Base-by-base conservation (phyloP, 53 echinoderm and acorn worm genomes). In the Antedon mediterranea region DNA sequence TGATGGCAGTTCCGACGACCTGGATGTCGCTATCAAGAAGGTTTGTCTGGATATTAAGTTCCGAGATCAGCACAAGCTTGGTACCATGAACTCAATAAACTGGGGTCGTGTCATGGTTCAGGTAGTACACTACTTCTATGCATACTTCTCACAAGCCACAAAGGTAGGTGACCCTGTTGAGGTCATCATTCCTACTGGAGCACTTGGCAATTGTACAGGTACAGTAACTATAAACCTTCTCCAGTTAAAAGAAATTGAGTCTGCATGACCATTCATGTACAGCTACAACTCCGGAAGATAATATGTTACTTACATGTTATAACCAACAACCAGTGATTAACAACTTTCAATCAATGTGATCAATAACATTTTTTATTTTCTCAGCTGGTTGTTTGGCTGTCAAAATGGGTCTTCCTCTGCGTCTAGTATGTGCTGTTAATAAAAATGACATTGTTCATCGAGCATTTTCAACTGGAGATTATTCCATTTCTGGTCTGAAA, bases 51-150 rank as follows among this genome's bases (percentile, higher is more conserved):
- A 93, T 75, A 43, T 78, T n/a, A 78, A 86, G 0, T 93, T 88
- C 78, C 82, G 80, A 44, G 70, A 80, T 3, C 77, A 73, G 13
- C 91, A 94, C 72, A 70, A 79, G 18, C 81, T 91, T 0, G 82
- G 84, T 15, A 94, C 89, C 20, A 79, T 89, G 73, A 94, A 94
- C 82, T 94, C 94, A 73, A 89, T 91, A 86, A 91, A 94, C 73
- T 80, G 89, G 83, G 83, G 78, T 6, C 77, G 94, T 26, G 87
- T 89, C 73, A 85, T 94, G 43, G 85, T 79, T 28, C 94, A 94
- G 73, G 77, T 76, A 26, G 82, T 82, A 4, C 43, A 84, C 18
- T 94, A 83, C 76, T 87, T 94, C 75, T 94, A 83, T 33, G 82
- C 82, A 31, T 94, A 94, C 84, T 82, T 94, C 79, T 75, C 43